Percentiles rank a stretch among this genome's conserved stretches.
These are phyloP conservation scores for Meganola albula DNA, from an alignment of 2,888 invertebrate species.

Conservation along the genomic window DNA sequence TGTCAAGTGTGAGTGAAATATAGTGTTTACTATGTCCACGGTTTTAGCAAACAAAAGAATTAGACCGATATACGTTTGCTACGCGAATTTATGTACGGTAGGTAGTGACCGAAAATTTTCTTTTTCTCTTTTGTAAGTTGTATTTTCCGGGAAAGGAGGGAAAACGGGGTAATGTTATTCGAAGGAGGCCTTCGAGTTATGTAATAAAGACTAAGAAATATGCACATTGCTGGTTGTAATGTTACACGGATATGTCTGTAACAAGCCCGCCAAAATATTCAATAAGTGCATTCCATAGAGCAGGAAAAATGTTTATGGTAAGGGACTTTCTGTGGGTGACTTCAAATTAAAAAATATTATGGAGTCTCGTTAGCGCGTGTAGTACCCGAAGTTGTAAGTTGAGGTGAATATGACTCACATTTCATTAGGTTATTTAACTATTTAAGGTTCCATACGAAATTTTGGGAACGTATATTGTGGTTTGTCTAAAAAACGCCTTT, in stretches of 20 bases:
- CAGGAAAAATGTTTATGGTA: too few species aligned
- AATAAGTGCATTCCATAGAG: too few species aligned
- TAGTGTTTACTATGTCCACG: slow-evolving; percentile 53
- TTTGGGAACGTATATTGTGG: too few species aligned
- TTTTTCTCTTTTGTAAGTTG: slow-evolving; percentile 46
- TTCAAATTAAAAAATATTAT: too few species aligned
- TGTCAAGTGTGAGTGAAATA: slow-evolving; percentile 65
- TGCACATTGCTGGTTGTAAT: slow-evolving; percentile 26
- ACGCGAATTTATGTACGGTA: slow-evolving; percentile 63
- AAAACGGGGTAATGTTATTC: slow-evolving; percentile 47
- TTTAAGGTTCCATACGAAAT: too few species aligned
- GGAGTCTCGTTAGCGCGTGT: too few species aligned
- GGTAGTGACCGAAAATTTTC: slow-evolving; percentile 53
- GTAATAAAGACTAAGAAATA: slow-evolving; percentile 40
- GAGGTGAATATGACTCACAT: too few species aligned
- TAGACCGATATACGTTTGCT: slow-evolving; percentile 58
- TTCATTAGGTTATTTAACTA: too few species aligned
- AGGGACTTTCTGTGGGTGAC: too few species aligned
- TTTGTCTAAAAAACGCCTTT: too few species aligned
- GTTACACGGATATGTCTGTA: slow-evolving; percentile 23
- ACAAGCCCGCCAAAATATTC: slow-evolving; percentile 26
- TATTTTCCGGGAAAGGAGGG: slow-evolving; percentile 42
- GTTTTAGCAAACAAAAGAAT: slow-evolving; percentile 73
- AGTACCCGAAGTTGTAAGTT: too few species aligned
- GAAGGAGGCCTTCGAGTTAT: slow-evolving; percentile 34